Evolutionary conservation across 2,113 vertebrate genomes (phyloP).

Genomic region (Phylloscopus whistleri): DNA sequence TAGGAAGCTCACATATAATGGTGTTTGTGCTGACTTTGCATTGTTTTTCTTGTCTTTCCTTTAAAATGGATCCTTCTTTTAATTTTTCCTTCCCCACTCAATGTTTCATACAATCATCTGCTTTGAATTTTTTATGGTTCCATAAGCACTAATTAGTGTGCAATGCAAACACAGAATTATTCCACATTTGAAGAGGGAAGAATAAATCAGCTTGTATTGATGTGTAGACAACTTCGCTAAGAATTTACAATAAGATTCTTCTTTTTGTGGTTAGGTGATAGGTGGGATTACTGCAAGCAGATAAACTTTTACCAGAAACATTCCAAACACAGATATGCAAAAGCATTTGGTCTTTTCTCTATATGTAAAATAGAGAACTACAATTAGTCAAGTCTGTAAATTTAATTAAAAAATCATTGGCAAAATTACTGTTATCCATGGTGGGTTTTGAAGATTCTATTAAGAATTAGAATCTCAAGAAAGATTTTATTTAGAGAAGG

Average conservation of each 20-base stretch:
- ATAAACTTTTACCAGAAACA: not conserved
- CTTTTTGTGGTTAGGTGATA: not conserved
- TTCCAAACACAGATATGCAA: not conserved
- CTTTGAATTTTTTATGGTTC: not conserved
- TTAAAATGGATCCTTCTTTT: not conserved
- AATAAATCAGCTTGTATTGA: not conserved
- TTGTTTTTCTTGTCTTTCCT: not conserved
- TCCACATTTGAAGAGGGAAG: not conserved
- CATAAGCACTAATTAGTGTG: not conserved
- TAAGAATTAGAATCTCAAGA: not conserved
- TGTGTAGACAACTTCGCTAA: not conserved
- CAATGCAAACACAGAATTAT: not conserved
- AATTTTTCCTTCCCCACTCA: not conserved
- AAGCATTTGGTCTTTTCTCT: not conserved
- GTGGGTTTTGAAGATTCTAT: not conserved
- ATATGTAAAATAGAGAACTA: not conserved
- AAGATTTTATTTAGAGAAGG: not conserved
- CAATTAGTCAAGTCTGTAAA: not conserved
- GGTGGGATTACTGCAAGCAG: not conserved
- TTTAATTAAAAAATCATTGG: not conserved
- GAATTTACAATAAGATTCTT: not conserved
- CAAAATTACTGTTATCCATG: not conserved
- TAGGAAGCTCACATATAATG: not conserved
- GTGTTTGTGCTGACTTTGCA: not conserved
- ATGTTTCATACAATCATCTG: not conserved